These are phyloP conservation scores for Bombus terrestris DNA, from an alignment of 1,140 invertebrate genomes.

Conservation along the genomic window DNA sequence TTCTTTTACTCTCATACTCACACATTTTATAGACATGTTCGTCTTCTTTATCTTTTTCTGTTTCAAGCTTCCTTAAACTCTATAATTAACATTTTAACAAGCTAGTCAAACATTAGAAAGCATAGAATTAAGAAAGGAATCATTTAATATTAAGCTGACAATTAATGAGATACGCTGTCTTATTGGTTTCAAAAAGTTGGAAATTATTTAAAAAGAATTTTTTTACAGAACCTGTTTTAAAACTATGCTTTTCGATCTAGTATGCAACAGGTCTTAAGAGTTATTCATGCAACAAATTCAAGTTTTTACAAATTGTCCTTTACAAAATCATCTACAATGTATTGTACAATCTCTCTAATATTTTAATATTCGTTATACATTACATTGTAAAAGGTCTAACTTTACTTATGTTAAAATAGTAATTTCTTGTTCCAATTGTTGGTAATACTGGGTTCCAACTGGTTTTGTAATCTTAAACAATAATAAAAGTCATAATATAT, in stretches of 20 bases:
- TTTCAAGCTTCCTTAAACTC: slow-evolving; percentile 6
- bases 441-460: background rate
- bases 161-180: rapidly evolving
- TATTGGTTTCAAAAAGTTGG: background rate
- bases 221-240: background rate
- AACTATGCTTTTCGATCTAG: background rate
- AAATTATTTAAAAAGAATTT: background rate
- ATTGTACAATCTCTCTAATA: background rate
- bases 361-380: background rate
- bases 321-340: background rate
- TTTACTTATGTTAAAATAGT: too few relatives aligned
- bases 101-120: slow-evolving; percentile 45
- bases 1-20: slow-evolving; percentile 34
- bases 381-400: background rate
- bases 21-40: slow-evolving; percentile 23
- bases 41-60: slow-evolving; percentile 25
- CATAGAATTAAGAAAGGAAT: slow-evolving; percentile 38
- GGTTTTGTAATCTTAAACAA: background rate
- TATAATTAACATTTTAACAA: slow-evolving; percentile 30
- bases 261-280: background rate
- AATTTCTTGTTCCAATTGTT: background rate
- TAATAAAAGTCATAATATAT: background rate
- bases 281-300: background rate
- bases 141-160: background rate
- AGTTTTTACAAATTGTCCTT: background rate